phyloP scores from a whole-genome alignment of 2,888 invertebrate genomes.

The Cryptus viduatorius region DNA sequence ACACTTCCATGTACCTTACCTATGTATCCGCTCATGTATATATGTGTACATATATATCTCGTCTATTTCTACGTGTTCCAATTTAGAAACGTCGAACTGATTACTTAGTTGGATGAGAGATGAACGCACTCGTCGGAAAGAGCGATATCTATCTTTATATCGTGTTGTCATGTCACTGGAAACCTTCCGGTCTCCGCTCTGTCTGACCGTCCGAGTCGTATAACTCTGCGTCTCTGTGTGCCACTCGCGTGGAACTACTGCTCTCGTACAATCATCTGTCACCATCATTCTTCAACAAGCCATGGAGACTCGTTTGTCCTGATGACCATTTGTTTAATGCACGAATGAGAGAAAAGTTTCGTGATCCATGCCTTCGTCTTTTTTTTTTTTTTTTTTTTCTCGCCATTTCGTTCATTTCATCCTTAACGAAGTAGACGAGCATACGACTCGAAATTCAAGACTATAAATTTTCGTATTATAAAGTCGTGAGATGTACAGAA shows the following conservation, averaged over 20 bases:
- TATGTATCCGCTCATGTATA: background rate
- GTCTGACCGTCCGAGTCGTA: background rate
- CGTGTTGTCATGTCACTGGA: conserved; percentile 30
- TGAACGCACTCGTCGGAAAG: conserved; percentile 37
- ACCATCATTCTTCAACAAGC: background rate
- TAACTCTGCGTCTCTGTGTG: background rate
- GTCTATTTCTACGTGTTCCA: conserved; percentile 34
- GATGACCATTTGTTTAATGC: background rate
- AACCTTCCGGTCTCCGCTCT: conserved; percentile 9
- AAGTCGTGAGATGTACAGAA: conserved; percentile 28
- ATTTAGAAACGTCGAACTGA: conserved; percentile 62
- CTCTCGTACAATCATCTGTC: background rate
- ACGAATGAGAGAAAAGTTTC: conserved; percentile 3
- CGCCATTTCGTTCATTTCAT: conserved; percentile 23
- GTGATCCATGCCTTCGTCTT: conserved; percentile 16
- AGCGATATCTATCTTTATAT: conserved; percentile 45
- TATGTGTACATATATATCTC: too few species aligned
- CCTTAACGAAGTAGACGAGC: conserved; percentile 29
- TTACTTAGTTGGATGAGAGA: conserved; percentile 49
- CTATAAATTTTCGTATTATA: conserved; percentile 10
- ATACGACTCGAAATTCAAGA: background rate
- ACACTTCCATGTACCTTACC: background rate
- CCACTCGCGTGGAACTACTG: background rate
- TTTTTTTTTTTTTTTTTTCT: too few species aligned
- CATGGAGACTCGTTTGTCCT: background rate